These are phyloP conservation scores for Aleadryas rufinucha DNA, from an alignment of 2,113 vertebrate species.

Conservation along the genomic window DNA sequence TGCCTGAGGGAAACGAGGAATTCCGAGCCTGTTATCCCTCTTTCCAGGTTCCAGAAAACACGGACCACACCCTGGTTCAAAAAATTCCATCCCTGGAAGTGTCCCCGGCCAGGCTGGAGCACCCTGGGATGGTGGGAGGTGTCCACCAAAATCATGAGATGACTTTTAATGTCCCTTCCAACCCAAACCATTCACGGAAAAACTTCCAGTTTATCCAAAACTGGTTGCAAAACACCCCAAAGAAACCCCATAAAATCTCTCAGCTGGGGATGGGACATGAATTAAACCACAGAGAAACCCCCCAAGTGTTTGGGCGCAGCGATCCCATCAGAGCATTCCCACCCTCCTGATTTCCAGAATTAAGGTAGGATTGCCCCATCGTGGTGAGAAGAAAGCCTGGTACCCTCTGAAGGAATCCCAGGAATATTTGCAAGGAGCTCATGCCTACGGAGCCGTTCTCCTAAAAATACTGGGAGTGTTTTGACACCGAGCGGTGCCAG, in stretches of 20 bases:
- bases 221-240: neutral
- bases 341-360: neutral
- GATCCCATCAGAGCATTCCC: neutral
- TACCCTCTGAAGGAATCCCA: neutral
- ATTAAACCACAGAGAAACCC: rapidly evolving
- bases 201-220: neutral
- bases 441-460: neutral
- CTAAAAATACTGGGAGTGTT: slow-evolving; percentile 15
- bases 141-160: neutral
- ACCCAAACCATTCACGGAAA: neutral
- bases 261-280: too few relatives aligned
- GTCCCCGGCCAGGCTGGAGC: neutral
- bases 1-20: neutral
- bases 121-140: neutral
- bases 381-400: rapidly evolving
- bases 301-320: neutral
- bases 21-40: neutral
- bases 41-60: neutral
- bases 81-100: neutral
- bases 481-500: neutral
- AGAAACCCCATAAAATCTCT: neutral
- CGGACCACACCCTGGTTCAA: rapidly evolving
- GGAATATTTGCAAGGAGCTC: neutral
- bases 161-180: neutral
- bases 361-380: neutral